Evolutionary conservation across 2,113 vertebrate genomes (phyloP), one percentile per base, ranked within the genome.

Genomic region (Hyla sarda): DNA sequence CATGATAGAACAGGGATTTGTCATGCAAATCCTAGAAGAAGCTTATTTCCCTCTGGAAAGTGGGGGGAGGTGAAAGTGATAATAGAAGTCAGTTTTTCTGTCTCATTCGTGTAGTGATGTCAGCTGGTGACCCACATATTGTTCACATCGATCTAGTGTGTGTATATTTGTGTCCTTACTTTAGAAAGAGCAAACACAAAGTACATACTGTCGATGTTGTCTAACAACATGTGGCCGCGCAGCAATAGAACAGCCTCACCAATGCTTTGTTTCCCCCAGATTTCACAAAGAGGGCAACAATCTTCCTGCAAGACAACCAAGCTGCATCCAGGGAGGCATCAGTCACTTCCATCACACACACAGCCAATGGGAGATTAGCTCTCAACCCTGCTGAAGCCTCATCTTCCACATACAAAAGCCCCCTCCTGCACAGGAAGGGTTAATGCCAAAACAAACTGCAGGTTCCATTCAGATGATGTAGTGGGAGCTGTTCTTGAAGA

Each of bases 101-200:
- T 77, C 81, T 72, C 58, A 47, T 71, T 78, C 47, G 2, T 30
- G 74, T 89, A 87, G 84, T 84, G 45, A 85, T 47, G 85, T 89
- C 5, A 0, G 67, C 82, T 90, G 90, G 89, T 87, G 87, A 88
- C 87, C 45, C 85, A 56, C 85, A 92, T 45, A 52, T 91, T 90
- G 76, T 76, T 90, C 89, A 23, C 19, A 9, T 41, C 3, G 0
- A 69, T 69, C 30, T 69, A 34, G 30, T 34, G 1, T 34, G n/a
- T 28, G 87, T 67, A 72, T 87, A 71, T 86, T 45, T 82, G 23
- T 28, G 14, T 28, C 86, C 65, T 48, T 69, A 65, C 85, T 88
- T 58, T 47, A 47, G 72, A 16, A 62, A 75, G 1, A 60, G 5
- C 60, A 52, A 79, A 84, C 67, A 58, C 52, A 37, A n/a, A 21